Percentiles rank a stretch among this genome's conserved stretches.
phyloP scores from a whole-genome alignment of 2,797 vertebrate genomes.

The Poecilia picta region DNA sequence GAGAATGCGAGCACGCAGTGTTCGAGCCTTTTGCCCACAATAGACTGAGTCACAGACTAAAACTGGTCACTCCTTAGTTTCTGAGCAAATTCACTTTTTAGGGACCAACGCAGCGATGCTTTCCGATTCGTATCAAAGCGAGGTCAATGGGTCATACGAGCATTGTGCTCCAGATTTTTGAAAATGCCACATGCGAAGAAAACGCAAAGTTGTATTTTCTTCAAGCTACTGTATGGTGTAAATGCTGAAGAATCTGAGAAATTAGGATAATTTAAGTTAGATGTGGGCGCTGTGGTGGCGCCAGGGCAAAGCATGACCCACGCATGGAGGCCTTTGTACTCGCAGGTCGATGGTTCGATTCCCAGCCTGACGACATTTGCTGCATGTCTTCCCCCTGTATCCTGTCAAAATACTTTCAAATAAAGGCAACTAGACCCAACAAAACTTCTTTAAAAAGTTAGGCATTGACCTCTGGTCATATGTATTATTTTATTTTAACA shows the following conservation, averaged over 20 bases:
- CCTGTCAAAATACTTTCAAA: too few relatives aligned
- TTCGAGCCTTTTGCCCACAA: constrained; percentile 59
- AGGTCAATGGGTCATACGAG: neutral
- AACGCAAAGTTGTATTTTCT: neutral
- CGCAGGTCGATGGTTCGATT: too few relatives aligned
- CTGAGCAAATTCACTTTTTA: neutral
- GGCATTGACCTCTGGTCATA: neutral
- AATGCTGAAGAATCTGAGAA: neutral
- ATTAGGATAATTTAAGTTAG: neutral
- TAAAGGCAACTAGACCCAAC: too few relatives aligned
- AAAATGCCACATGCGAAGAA: neutral
- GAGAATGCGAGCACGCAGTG: constrained; percentile 51
- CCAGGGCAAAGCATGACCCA: too few relatives aligned
- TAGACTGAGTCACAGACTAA: constrained; percentile 69
- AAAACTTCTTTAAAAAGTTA: neutral
- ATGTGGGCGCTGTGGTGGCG: neutral
- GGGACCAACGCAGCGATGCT: neutral
- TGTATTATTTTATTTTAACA: neutral
- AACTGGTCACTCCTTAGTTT: constrained; percentile 53
- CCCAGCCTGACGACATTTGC: too few relatives aligned
- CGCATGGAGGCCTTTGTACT: too few relatives aligned
- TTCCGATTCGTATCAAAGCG: neutral
- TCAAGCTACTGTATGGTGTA: neutral
- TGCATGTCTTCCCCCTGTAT: too few relatives aligned
- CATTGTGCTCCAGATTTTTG: neutral